These are phyloP conservation scores for Ophion costatus DNA, from an alignment of 2,888 invertebrate species.

Conservation along the genomic window DNA sequence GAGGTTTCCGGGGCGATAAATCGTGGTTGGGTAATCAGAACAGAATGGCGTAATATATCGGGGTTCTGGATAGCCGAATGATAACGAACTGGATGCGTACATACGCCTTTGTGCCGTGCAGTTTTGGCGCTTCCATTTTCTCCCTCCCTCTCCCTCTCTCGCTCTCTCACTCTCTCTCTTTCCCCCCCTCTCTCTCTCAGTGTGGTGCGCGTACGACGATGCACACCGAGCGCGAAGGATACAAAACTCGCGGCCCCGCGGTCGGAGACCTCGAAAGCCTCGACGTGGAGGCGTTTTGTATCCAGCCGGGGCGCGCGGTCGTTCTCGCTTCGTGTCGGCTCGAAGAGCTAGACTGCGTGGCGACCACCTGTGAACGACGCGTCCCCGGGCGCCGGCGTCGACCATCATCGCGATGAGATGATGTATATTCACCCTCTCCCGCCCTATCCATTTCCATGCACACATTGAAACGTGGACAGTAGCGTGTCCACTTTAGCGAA, in stretches of 20 bases:
- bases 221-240: too few relatives aligned
- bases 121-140: too few relatives aligned
- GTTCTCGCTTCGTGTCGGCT: slow-evolving; percentile 63
- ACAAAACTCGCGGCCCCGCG: too few relatives aligned
- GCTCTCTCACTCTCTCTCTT: too few relatives aligned
- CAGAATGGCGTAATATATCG: not conserved
- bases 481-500: slow-evolving; percentile 20
- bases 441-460: not conserved
- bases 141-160: too few relatives aligned
- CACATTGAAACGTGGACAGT: slow-evolving; percentile 9
- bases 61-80: too few relatives aligned
- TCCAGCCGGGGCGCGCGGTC: slow-evolving; percentile 32
- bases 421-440: not conserved
- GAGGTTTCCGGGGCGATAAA: not conserved
- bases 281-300: too few relatives aligned
- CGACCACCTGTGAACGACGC: slow-evolving; percentile 80
- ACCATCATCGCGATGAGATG: slow-evolving; percentile 25
- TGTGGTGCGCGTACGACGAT: too few relatives aligned
- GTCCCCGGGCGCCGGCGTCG: slow-evolving; percentile 78
- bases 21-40: not conserved
- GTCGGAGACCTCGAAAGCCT: too few relatives aligned
- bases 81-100: too few relatives aligned
- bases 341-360: slow-evolving; percentile 80
- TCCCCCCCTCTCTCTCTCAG: too few relatives aligned
- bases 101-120: too few relatives aligned